Evolutionary conservation across 2,113 vertebrate species (phyloP).

Genomic region (Symphodus melops): DNA sequence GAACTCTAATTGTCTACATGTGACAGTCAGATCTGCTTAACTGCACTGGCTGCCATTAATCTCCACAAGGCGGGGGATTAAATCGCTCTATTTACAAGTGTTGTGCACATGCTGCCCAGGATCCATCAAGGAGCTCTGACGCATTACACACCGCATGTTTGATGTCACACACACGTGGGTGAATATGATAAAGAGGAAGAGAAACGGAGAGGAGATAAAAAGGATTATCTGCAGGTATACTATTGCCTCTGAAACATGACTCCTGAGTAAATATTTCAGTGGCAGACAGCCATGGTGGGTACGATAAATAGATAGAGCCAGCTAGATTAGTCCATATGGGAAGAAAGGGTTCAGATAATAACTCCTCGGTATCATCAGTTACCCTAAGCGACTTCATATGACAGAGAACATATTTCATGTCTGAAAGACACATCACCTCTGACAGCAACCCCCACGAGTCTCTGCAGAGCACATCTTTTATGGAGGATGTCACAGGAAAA

Average conservation of each 20-base stretch:
- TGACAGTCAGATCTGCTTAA: constrained; percentile 63
- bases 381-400: neutral
- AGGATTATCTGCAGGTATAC: too few species aligned
- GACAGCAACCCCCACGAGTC: neutral
- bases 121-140: constrained; percentile 13
- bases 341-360: too few species aligned
- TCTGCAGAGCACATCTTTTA: neutral
- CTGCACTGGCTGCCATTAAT: constrained; percentile 65
- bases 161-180: constrained; percentile 7
- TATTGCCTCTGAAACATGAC: neutral
- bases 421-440: constrained; percentile 15
- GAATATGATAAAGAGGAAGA: neutral
- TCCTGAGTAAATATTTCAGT: neutral
- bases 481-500: neutral
- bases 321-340: neutral
- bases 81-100: constrained; percentile 49
- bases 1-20: constrained; percentile 65
- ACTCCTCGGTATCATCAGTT: constrained; percentile 4
- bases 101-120: constrained; percentile 28
- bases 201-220: neutral
- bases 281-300: neutral
- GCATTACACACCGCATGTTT: constrained; percentile 28
- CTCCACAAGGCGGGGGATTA: constrained; percentile 63
- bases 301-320: neutral
- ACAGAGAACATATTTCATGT: constrained; percentile 10